Evolutionary conservation across 2,888 invertebrate genomes (phyloP).

Genomic region (Drosophila aldrichi): DNA sequence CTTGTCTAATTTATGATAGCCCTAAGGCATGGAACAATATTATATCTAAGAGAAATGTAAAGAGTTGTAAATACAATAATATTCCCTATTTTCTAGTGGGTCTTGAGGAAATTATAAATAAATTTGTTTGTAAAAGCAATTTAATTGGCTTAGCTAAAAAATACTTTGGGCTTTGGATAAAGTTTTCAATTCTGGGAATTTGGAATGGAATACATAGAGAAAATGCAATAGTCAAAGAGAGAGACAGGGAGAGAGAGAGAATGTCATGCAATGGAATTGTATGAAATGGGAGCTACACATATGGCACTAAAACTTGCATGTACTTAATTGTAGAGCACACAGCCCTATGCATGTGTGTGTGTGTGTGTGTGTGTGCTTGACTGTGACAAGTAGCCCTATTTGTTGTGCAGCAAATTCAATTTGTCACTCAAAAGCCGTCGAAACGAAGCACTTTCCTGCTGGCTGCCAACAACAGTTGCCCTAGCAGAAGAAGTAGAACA

Average conservation of each 20-base stretch:
- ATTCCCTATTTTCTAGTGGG: neutral
- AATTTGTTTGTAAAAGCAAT: neutral
- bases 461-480: slow-evolving; percentile 45
- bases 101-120: neutral
- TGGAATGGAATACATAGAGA: neutral
- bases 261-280: slow-evolving; percentile 16
- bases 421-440: slow-evolving; percentile 75
- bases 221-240: too few relatives aligned
- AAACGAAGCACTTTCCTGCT: slow-evolving; percentile 71
- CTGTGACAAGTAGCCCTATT: slow-evolving; percentile 71
- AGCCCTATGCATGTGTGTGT: neutral
- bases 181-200: neutral
- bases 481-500: slow-evolving; percentile 6
- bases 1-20: neutral
- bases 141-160: neutral
- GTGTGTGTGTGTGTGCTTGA: slow-evolving; percentile 18
- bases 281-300: slow-evolving; percentile 8
- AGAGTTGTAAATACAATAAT: neutral
- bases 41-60: neutral
- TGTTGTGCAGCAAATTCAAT: slow-evolving; percentile 70
- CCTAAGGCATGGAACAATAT: neutral
- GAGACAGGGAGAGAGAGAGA: neutral
- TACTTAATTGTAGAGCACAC: slow-evolving; percentile 4
- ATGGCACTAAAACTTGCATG: slow-evolving; percentile 3
- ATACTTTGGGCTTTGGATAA: neutral